Conservation (phyloP, 2,797 vertebrate genomes). For the Pteropus rufus region DNA sequence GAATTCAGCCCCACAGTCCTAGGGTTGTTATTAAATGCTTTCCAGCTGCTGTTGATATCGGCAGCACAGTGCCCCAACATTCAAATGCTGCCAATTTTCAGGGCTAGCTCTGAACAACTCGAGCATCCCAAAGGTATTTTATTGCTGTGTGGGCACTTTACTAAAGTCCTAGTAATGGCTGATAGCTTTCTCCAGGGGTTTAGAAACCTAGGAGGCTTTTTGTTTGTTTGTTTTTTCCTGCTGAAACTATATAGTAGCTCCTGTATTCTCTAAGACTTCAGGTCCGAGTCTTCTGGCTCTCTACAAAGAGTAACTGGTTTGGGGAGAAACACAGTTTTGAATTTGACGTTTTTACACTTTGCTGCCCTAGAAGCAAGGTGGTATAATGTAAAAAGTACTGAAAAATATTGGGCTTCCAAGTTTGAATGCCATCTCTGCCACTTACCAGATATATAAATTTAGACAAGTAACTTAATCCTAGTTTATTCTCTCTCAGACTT, state of each 20-base stretch:
- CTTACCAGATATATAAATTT: not conserved
- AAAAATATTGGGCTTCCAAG: not conserved
- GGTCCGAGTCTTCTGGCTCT: not conserved
- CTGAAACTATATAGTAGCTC: not conserved
- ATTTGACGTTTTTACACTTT: not conserved
- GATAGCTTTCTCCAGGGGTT: not conserved
- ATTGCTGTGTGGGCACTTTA: not conserved
- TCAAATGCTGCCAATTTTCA: not conserved
- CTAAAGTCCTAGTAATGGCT: not conserved
- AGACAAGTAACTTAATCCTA: not conserved
- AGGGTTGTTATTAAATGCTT: not conserved
- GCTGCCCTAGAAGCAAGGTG: not conserved
- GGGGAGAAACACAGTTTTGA: not conserved
- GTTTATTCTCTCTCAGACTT: not conserved
- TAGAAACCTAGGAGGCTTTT: not conserved
- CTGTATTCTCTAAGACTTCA: not conserved
- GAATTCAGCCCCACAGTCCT: not conserved
- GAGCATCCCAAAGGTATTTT: not conserved
- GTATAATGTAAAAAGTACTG: not conserved
- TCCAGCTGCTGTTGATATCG: not conserved
- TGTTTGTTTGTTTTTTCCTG: not conserved
- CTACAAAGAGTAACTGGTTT: not conserved
- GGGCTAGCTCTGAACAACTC: not conserved
- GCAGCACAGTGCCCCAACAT: accelerated
- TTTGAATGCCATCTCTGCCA: not conserved